Percentiles rank a stretch among this genome's conserved stretches.
Evolutionary conservation across 2,797 vertebrate genomes (phyloP).

Genomic region (Sus cebifrons): DNA sequence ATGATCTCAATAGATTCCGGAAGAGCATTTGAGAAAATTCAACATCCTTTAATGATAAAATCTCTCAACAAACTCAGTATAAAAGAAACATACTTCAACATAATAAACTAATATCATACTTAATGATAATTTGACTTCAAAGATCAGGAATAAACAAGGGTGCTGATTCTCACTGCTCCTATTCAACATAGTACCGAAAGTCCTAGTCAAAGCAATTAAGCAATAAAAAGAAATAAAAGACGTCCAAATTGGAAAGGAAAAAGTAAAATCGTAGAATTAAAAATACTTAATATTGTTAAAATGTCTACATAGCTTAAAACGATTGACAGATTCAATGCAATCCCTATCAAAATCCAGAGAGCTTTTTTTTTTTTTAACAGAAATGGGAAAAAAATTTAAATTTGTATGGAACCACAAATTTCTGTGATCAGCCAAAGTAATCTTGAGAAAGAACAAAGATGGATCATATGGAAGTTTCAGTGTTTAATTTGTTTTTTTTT

Average conservation of each 20-base stretch:
- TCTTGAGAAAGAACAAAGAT: background rate
- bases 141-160: background rate
- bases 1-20: background rate
- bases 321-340: background rate
- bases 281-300: background rate
- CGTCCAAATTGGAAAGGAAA: background rate
- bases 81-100: background rate
- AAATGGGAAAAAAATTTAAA: background rate
- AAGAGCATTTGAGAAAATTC: background rate
- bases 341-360: background rate
- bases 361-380: background rate
- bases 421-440: background rate
- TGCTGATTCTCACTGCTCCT: background rate
- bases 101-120: background rate
- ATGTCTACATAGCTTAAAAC: background rate
- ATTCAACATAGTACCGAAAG: background rate
- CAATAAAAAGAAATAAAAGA: background rate
- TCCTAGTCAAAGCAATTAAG: background rate
- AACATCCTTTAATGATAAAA: background rate
- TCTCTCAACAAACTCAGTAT: background rate
- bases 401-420: background rate
- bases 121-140: background rate
- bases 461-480: background rate
- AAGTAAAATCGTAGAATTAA: background rate
- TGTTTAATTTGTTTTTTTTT: too few relatives aligned